Evolutionary conservation across 1,140 invertebrate genomes (phyloP).

Genomic region (Proctacanthus coquilletti): DNA sequence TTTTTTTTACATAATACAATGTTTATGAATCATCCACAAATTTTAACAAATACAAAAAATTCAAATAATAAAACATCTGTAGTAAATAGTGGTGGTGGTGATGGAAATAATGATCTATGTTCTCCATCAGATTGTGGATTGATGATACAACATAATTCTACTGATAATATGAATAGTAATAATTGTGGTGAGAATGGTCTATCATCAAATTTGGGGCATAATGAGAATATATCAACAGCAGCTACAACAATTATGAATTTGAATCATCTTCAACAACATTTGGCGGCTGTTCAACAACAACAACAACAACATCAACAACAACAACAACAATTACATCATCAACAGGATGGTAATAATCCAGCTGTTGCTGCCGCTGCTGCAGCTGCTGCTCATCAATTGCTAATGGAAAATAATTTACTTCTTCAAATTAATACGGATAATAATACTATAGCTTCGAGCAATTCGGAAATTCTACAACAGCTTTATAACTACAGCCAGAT

Average conservation of each 20-base stretch:
- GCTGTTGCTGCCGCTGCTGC: background rate
- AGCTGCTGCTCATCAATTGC: slow-evolving; percentile 1
- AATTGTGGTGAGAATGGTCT: background rate
- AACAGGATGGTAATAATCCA: background rate
- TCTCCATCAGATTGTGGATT: too few species aligned
- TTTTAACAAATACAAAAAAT: background rate
- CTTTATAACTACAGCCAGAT: slow-evolving; percentile 24
- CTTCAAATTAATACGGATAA: slow-evolving; percentile 6
- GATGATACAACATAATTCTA: background rate
- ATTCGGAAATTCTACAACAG: slow-evolving; percentile 15
- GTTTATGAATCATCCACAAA: background rate
- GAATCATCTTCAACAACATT: slow-evolving; percentile 2
- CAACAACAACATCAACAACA: background rate
- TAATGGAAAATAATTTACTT: slow-evolving; percentile 6
- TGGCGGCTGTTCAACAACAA: slow-evolving; percentile 1
- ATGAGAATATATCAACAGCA: background rate
- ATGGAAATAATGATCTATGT: background rate
- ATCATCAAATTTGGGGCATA: background rate
- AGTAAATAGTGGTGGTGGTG: background rate
- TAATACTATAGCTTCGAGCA: slow-evolving; percentile 2
- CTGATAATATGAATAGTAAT: background rate
- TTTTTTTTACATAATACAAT: slow-evolving; percentile 3
- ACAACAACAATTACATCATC: background rate
- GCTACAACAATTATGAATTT: slow-evolving; percentile 1
- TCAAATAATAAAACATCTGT: background rate